Base-by-base conservation (phyloP, 2,797 vertebrate species). In the Microhierax caerulescens region DNA sequence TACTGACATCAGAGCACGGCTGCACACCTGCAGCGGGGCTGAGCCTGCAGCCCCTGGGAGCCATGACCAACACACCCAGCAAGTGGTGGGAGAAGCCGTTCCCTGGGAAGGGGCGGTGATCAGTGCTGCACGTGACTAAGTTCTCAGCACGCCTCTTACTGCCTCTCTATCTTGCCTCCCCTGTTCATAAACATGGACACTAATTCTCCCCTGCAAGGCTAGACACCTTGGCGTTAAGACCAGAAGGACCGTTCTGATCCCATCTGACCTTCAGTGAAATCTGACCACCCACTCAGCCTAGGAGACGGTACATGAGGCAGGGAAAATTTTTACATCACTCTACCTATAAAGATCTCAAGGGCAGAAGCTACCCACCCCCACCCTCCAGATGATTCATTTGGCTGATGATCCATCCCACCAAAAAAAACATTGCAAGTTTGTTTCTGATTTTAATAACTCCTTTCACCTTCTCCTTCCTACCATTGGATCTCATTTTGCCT, bases 401-500 rank as follows among this genome's bases (percentile, higher is more conserved):
- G 37, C n/a, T 85, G 50, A 47, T 54, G 60, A 94, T 63, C 36
- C 15, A 28, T 43, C 41, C 30, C 48, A 69, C 21, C 1, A 27
- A 56, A 70, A 83, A 20, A 63, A 75, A 1, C 23, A 43, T 45
- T 43, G 48, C 30, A 79, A 47, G 59, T 45, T 63, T 67, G 15
- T 17, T 70, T 59, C 60, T 37, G 74, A 61, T 83, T 84, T 91
- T 85, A 37, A 85, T 10, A 88, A 84, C 85, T 78, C 69, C 65
- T 93, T 72, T 81, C 48, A 72, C 41, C 21, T 60, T 85, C 72
- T 74, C 63, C 67, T 93, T 85, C 91, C 53, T 45, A 36, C 67
- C 48, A 28, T 21, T 47, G 59, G 39, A 85, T 90, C 80, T 91
- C 72, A 48, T 81, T 94, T 75, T 88, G 87, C 47, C 56, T 78